Evolutionary conservation across 2,113 vertebrate genomes (phyloP), one percentile per base, ranked within the genome.

Genomic region (Nansenia antarctica): DNA sequence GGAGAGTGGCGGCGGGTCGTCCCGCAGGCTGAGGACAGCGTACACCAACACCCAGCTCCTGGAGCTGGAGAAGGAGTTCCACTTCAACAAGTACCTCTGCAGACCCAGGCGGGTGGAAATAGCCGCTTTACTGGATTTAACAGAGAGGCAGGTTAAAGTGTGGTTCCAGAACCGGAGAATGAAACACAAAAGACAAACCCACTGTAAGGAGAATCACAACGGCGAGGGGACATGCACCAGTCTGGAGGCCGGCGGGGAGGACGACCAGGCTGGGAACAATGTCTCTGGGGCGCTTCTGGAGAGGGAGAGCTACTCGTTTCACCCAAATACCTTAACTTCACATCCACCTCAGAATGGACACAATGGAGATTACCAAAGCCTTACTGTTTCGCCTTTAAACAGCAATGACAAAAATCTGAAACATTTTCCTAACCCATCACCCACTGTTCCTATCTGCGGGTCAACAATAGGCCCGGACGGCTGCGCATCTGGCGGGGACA

Each of bases 121-220:
- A 39, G 96, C 97, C 1, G 94, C 95, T 18, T 82, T 96, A 84
- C 84, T 99, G 90, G 97, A 99, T 90, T 87, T 99, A 87, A 97
- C 95, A 0, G 98, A 99, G 86, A 95, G 97, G 84, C 97, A 99
- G 91, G 96, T 99, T 53, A 99, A 99, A 89, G 98, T 99, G 69
- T 99, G 97, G 98, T 98, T 99, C 83, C 98, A 99, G 88, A 99
- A 99, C 91, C 89, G 98, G 53, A 93, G 97, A 81, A 99, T 99
- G 97, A 99, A 99, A 69, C 97, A 98, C 93, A 99, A 99, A 85
- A 91, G 95, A 71, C 98, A 99, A 87, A 98, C 95, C 1, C 96
- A 98, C 70, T 94, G 94, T 86, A 99, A 99, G 76, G 98, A 99
- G 87, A 98, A 97, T 82, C 95, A 96, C 47, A 93, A 96, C 91